A percentile compares a stretch with the other conserved stretches of the same genome.
These are phyloP conservation scores for Dyspetes luteomarginatus DNA, from an alignment of 2,888 invertebrate species.

Conservation along the genomic window DNA sequence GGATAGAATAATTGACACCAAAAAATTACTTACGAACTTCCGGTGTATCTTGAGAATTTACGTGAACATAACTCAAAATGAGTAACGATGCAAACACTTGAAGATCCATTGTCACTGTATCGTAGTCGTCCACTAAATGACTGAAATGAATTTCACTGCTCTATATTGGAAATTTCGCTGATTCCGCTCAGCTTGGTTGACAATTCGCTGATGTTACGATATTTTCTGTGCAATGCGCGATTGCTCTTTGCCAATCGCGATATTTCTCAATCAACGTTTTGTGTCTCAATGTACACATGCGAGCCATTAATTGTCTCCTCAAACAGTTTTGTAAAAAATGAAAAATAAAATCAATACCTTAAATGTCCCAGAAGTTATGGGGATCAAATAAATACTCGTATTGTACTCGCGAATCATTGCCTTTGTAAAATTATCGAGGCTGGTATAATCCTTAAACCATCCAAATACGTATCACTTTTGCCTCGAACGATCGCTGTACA, in stretches of 20 bases:
- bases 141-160: slow-evolving; percentile 18
- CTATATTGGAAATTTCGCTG: slow-evolving; percentile 44
- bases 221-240: slow-evolving; percentile 15
- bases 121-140: slow-evolving; percentile 59
- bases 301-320: neutral
- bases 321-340: slow-evolving; percentile 13
- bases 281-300: neutral
- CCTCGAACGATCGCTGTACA: neutral
- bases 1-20: neutral
- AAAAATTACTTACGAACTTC: slow-evolving; percentile 52
- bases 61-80: slow-evolving; percentile 18
- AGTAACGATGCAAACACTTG: slow-evolving; percentile 37
- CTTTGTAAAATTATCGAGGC: neutral
- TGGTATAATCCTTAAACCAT: neutral
- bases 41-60: slow-evolving; percentile 24
- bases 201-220: slow-evolving; percentile 57
- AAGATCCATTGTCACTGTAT: slow-evolving; percentile 52
- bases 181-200: neutral
- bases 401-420: neutral
- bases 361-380: neutral
- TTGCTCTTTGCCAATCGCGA: slow-evolving; percentile 22
- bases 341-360: neutral
- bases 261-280: slow-evolving; percentile 35
- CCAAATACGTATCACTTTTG: slow-evolving; percentile 11
- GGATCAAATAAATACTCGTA: neutral